Base-by-base conservation (phyloP, 2,888 invertebrate genomes). In the Heliconius ethilla region DNA sequence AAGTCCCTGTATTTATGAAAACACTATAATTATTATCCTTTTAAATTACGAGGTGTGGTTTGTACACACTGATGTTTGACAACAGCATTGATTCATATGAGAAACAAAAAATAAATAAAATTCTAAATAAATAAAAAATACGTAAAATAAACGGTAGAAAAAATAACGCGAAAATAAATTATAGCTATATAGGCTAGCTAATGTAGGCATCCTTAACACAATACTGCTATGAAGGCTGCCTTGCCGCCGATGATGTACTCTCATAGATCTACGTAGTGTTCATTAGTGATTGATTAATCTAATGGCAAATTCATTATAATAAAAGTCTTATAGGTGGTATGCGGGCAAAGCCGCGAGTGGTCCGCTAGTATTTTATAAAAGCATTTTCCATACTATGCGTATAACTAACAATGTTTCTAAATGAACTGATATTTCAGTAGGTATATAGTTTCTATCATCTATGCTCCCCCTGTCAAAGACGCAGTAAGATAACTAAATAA, bases 1-100 rank as follows among this genome's bases (percentile, higher is more conserved):
- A 37, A 40, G 37, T 13, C 37, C n/a, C 37, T 40, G 40, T 67
- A n/a, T n/a, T 67, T 67, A 67, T n/a, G 69, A 69, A 69, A 27
- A 45, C 7, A 37, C 67, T 67, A 13, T 40, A 67, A 67, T 40
- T 25, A 67, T 40, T 67, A 22, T 25, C 25, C n/a, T 15, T 40
- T 15, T 40, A 25, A 67, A 67, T 67, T 67, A 67, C 25, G 40
- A 40, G 9, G 69, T 40, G 6, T 9, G 13, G 40, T 40, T 45
- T 40, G 40, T 69, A 25, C 40, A 25, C n/a, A 25, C 40, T 45
- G 25, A 40, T 45, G 27, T 69, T 40, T 7, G 40, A 18, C 25
- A 40, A 69, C 40, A 25, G 40, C 40, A n/a, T n/a, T 40, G 40
- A 40, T 13, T 69, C 6, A 40, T 18, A 25, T 40, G n/a, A 40